These are phyloP conservation scores for Echinops telfairi DNA, from an alignment of 2,113 vertebrate species.

Conservation along the genomic window DNA sequence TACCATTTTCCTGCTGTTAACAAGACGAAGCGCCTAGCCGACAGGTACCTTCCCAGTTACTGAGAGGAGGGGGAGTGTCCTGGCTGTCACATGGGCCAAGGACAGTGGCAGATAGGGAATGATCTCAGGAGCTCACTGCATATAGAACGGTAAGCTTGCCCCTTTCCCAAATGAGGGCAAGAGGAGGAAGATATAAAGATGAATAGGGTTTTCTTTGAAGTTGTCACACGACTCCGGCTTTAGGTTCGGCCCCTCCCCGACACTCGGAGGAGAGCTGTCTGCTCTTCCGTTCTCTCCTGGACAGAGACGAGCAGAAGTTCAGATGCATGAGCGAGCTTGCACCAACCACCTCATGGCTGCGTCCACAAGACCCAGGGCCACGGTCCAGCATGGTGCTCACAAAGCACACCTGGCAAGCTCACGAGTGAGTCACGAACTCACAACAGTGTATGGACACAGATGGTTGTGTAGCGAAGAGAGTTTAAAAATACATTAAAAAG, in stretches of 20 bases:
- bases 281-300: background rate
- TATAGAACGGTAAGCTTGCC: background rate
- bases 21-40: background rate
- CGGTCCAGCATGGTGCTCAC: accelerated
- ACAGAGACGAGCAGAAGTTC: background rate
- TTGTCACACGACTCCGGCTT: background rate
- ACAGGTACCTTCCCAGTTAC: background rate
- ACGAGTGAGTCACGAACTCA: background rate
- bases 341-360: background rate
- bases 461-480: too few relatives aligned
- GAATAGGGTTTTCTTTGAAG: background rate
- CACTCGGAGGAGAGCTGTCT: background rate
- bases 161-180: background rate
- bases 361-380: background rate
- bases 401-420: background rate
- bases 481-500: background rate
- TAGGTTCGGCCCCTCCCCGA: background rate
- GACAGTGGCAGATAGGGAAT: background rate
- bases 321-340: background rate
- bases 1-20: background rate
- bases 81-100: background rate
- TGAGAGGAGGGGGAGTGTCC: background rate
- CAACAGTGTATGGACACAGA: background rate
- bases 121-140: background rate
- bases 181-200: background rate